Evolutionary conservation across 1,140 invertebrate species (phyloP), one percentile per base, ranked within the genome.

Genomic region (Calosoma granatense): DNA sequence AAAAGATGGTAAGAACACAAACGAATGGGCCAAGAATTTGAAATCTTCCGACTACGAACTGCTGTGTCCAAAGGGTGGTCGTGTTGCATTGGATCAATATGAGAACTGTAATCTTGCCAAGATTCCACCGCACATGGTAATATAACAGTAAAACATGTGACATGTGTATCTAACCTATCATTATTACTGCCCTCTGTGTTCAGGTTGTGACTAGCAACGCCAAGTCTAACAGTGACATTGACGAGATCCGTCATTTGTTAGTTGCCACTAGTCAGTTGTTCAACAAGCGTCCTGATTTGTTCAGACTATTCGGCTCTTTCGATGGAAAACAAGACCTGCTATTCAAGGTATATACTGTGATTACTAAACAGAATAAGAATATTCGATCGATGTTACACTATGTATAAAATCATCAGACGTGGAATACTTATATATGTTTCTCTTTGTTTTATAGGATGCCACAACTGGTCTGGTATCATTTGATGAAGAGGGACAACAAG

Each of bases 1-100:
- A n/a, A n/a, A 75, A 56, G 81, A 81, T 68, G 82, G 81, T 2
- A 68, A 77, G 14, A 81, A 82, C 61, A 68, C 69, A 23, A 76
- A 76, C 39, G 70, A 61, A 36, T 85, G 83, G 83, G 78, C 83
- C 1, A 60, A 47, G 26, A 56, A 60, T 53, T 60, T 68, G 22
- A 76, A 83, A 56, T 72, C 73, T 2, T 72, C 77, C 43, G 84
- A 87, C 64, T 85, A 82, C 60, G 78, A 82, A 63, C 67, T 88
- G 19, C 66, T 88, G 22, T 88, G 85, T 67, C 77, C 81, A n/a
- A 76, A 85, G 65, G 84, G 74, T 22, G 70, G 77, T 9, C 68
- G 72, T 12, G 67, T 68, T 0, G 56, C 74, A 1, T 67, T 82
- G 14, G 70, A 78, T 19, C 67, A 80, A 15, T 85, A 78, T 72